Percentiles rank a stretch among this genome's conserved stretches.
Conservation (phyloP, 2,797 vertebrate genomes). For the Mormyrus proboscirostris region DNA sequence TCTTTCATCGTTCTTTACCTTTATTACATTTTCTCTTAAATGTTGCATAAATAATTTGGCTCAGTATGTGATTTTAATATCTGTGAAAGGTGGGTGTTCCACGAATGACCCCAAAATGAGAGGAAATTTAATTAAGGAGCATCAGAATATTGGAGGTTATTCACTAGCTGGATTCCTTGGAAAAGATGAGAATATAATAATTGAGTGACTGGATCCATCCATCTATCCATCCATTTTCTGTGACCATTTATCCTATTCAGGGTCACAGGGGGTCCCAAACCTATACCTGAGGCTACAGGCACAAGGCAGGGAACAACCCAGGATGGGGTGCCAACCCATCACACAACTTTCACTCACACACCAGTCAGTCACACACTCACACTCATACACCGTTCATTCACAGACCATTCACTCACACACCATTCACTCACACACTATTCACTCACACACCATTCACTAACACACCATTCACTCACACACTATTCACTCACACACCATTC, state of each 20-base stretch:
- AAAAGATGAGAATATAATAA: not conserved
- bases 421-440: too few species aligned
- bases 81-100: not conserved
- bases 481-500: too few species aligned
- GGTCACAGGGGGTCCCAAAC: not conserved
- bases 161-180: not conserved
- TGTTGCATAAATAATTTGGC: not conserved
- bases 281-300: not conserved
- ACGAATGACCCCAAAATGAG: not conserved
- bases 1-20: not conserved
- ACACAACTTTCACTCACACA: not conserved
- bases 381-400: not conserved
- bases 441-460: too few species aligned
- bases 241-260: not conserved
- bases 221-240: not conserved
- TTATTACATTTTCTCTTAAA: not conserved
- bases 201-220: not conserved
- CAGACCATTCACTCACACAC: too few species aligned
- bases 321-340: not conserved
- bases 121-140: not conserved
- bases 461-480: too few species aligned
- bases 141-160: not conserved
- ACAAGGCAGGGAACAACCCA: not conserved
- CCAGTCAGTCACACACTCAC: too few species aligned
- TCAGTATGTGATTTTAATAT: not conserved